phyloP scores from a whole-genome alignment of 2,797 vertebrate species.

The Anabacerthia variegaticeps region DNA sequence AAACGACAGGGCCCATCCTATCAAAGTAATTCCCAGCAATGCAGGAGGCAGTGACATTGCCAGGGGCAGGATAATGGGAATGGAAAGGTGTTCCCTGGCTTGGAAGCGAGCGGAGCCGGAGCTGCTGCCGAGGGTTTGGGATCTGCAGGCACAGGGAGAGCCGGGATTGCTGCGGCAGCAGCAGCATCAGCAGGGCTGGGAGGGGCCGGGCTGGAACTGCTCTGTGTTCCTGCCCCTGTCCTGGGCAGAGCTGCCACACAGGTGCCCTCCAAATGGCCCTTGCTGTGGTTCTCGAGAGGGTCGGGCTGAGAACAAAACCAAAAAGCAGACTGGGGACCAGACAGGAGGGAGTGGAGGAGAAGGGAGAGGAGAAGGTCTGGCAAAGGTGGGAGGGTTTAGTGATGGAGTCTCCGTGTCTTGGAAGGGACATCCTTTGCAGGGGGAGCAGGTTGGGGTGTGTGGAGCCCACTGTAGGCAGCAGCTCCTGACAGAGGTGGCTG shows the following conservation, averaged over 20 bases:
- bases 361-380: neutral
- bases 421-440: neutral
- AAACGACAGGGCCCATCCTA: constrained; percentile 56
- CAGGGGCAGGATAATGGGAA: neutral
- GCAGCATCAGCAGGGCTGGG: neutral
- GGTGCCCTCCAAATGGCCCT: neutral
- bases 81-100: constrained; percentile 29
- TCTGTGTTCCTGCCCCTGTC: constrained; percentile 41
- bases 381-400: neutral
- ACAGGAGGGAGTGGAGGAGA: neutral
- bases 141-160: neutral
- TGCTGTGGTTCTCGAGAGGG: neutral
- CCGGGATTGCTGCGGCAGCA: neutral
- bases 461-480: constrained; percentile 41
- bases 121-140: neutral
- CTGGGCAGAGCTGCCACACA: constrained; percentile 52
- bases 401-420: neutral
- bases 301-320: neutral
- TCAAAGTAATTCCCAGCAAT: constrained; percentile 15
- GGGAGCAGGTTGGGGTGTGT: neutral
- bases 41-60: constrained; percentile 31
- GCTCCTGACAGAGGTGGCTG: constrained; percentile 68
- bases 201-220: neutral
- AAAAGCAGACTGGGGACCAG: constrained; percentile 39
- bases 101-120: neutral